Evolutionary conservation across 37 sponge, comb jelly and placozoan species (phyloP).

Genomic region (Crambe crambe): DNA sequence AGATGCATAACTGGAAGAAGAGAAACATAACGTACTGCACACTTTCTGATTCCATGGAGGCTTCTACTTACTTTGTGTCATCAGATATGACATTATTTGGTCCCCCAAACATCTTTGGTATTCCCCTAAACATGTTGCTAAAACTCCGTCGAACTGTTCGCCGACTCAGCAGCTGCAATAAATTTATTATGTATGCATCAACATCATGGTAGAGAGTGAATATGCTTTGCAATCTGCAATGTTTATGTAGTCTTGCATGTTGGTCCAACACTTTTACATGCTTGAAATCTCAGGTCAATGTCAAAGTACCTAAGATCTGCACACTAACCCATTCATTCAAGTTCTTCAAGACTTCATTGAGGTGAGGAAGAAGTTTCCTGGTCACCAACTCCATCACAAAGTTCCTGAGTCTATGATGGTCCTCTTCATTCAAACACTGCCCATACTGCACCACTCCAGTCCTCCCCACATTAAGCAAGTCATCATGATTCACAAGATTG

Average conservation of each 20-base stretch:
- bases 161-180: slow-evolving; percentile 40
- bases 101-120: slow-evolving; percentile 38
- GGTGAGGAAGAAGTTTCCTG: slow-evolving; percentile 47
- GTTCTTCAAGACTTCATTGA: slow-evolving; percentile 51
- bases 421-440: slow-evolving; percentile 47
- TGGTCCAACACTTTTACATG: too few relatives aligned
- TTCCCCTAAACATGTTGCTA: slow-evolving; percentile 14
- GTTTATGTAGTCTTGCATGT: too few relatives aligned
- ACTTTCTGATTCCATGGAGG: too few relatives aligned
- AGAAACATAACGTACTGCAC: neutral
- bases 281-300: too few relatives aligned
- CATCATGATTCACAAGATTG: neutral
- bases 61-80: slow-evolving; percentile 23
- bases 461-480: neutral
- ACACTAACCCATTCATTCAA: slow-evolving; percentile 64
- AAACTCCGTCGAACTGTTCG: slow-evolving; percentile 34
- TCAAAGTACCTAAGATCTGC: neutral
- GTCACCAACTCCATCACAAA: slow-evolving; percentile 63
- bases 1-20: slow-evolving; percentile 50
- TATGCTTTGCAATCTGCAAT: too few relatives aligned
- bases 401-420: slow-evolving; percentile 55
- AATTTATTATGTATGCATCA: too few relatives aligned
- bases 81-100: slow-evolving; percentile 20
- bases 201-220: too few relatives aligned
- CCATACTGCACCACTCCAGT: slow-evolving; percentile 35